Evolutionary conservation across 1,140 invertebrate species (phyloP).

Genomic region (Parasteatoda tepidariorum): DNA sequence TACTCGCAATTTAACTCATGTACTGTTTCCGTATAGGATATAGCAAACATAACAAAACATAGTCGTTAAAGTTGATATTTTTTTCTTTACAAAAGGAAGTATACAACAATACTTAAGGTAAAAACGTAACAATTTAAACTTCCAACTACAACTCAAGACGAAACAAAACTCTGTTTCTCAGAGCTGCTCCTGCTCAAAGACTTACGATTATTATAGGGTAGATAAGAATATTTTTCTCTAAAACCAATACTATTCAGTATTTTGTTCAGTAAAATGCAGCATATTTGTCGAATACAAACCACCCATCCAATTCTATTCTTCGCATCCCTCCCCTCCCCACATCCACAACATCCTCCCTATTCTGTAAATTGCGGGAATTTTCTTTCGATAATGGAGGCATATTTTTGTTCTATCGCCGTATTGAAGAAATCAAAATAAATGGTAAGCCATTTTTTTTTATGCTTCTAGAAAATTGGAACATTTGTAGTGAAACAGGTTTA

Average conservation of each 20-base stretch:
- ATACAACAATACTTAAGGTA: background rate
- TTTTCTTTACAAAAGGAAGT: background rate
- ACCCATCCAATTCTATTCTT: slow-evolving; percentile 16
- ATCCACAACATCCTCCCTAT: background rate
- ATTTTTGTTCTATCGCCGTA: slow-evolving; percentile 6
- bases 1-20: too few species aligned
- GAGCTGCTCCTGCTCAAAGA: background rate
- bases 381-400: slow-evolving; percentile 21
- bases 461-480: background rate
- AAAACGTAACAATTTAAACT: background rate
- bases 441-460: slow-evolving; percentile 7
- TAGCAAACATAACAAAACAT: too few species aligned
- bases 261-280: slow-evolving; percentile 30
- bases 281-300: slow-evolving; percentile 17
- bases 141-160: background rate
- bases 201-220: slow-evolving; percentile 17
- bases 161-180: background rate
- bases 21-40: too few species aligned
- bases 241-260: slow-evolving; percentile 27
- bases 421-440: slow-evolving; percentile 28
- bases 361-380: slow-evolving; percentile 6
- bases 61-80: too few species aligned
- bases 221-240: slow-evolving; percentile 28
- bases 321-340: background rate
- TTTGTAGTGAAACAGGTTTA: too few species aligned